These are phyloP conservation scores for Falco biarmicus DNA, from an alignment of 2,797 vertebrate species.

Conservation along the genomic window DNA sequence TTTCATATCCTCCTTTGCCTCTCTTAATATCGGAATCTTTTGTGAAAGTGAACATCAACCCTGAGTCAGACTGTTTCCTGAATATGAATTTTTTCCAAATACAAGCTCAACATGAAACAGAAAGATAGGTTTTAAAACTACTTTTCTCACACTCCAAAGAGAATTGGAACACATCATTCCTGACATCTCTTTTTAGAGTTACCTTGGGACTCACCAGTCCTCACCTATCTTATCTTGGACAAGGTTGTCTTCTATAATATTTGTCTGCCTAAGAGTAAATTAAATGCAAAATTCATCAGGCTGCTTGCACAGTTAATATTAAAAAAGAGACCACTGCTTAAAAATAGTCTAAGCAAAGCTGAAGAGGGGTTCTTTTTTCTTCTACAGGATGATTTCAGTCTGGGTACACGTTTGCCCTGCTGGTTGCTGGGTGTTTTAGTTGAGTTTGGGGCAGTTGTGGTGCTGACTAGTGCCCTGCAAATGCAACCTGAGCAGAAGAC, in stretches of 20 bases:
- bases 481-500: not conserved
- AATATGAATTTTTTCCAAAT: conserved; percentile 10
- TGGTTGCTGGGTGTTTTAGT: not conserved
- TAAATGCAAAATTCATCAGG: not conserved
- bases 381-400: not conserved
- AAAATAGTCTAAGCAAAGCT: not conserved
- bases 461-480: not conserved
- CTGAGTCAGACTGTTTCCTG: not conserved
- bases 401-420: not conserved
- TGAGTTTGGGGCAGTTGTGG: not conserved
- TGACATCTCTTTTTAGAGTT: conserved; percentile 29
- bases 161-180: conserved; percentile 1
- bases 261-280: not conserved
- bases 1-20: conserved; percentile 29
- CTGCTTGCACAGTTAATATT: not conserved
- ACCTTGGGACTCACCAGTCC: not conserved
- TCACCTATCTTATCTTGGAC: not conserved
- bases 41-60: not conserved
- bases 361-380: not conserved
- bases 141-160: not conserved
- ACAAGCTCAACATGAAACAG: not conserved
- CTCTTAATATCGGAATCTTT: not conserved
- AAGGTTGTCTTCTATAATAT: not conserved
- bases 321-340: not conserved
- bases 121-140: not conserved